A percentile compares a stretch with the other conserved stretches of the same genome.
phyloP scores from a whole-genome alignment of 2,888 invertebrate genomes.

The Leptogaster cylindrica region DNA sequence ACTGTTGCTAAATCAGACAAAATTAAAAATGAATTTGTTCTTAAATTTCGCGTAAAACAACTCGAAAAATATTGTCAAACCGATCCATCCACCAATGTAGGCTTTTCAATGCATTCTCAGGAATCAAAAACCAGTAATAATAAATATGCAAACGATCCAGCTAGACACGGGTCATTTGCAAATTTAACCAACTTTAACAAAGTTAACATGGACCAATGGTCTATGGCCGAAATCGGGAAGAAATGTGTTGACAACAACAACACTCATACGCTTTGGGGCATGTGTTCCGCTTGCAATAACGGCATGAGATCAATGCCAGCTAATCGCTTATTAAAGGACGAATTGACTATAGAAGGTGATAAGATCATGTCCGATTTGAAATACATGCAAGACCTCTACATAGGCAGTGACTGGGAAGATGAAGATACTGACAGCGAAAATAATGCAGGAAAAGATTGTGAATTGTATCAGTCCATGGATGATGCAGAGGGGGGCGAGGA shows the following conservation, averaged over 20 bases:
- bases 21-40: slow-evolving; percentile 62
- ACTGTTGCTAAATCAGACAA: background rate
- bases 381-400: slow-evolving; percentile 57
- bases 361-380: slow-evolving; percentile 57
- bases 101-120: background rate
- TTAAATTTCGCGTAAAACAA: slow-evolving; percentile 73
- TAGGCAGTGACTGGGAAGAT: slow-evolving; percentile 51
- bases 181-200: background rate
- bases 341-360: slow-evolving; percentile 55
- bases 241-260: slow-evolving; percentile 52
- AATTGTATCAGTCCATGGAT: slow-evolving; percentile 45
- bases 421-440: slow-evolving; percentile 49
- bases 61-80: slow-evolving; percentile 69
- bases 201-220: slow-evolving; percentile 50
- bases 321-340: slow-evolving; percentile 54
- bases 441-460: slow-evolving; percentile 49
- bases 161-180: background rate
- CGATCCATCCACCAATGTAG: slow-evolving; percentile 52
- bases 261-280: slow-evolving; percentile 56
- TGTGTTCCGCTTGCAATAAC: slow-evolving; percentile 55
- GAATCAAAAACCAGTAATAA: slow-evolving; percentile 13
- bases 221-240: slow-evolving; percentile 53
- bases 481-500: slow-evolving; percentile 38
- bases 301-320: slow-evolving; percentile 55
- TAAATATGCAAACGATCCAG: slow-evolving; percentile 20